Evolutionary conservation across 2,888 invertebrate genomes (phyloP).

Genomic region (Rotaria sp.): DNA sequence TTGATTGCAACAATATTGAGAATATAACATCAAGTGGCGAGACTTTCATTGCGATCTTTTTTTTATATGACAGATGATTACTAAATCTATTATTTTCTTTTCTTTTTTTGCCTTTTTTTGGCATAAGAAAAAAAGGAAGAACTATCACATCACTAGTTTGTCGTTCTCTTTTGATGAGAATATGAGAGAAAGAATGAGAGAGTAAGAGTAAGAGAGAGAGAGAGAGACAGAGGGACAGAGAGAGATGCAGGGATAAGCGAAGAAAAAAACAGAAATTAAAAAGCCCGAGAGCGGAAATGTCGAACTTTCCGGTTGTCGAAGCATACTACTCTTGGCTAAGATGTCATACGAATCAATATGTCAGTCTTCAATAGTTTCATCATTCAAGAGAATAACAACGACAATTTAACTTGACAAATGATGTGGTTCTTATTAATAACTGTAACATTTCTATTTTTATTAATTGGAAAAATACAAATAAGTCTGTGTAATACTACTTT

Average conservation of each 20-base stretch:
- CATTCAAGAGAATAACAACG: neutral
- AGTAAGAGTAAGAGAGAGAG: neutral
- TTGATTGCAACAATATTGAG: neutral
- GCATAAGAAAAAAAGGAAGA: neutral
- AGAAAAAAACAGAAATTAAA: slow-evolving; percentile 12
- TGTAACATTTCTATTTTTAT: neutral
- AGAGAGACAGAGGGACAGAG: neutral
- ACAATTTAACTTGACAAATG: neutral
- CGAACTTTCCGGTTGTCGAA: slow-evolving; percentile 18
- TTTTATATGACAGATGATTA: slow-evolving; percentile 6
- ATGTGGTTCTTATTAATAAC: neutral
- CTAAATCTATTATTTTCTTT: slow-evolving; percentile 18
- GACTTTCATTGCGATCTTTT: neutral
- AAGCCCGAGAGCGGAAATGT: slow-evolving; percentile 16
- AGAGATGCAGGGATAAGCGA: neutral
- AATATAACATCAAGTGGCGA: neutral
- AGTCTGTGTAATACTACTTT: neutral
- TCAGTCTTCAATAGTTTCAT: neutral
- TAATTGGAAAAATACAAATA: neutral
- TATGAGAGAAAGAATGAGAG: neutral
- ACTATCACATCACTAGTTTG: neutral
- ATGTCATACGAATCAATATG: neutral
- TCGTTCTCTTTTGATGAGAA: slow-evolving; percentile 7
- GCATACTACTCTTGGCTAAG: slow-evolving; percentile 1
- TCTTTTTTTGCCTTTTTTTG: neutral